Conservation (phyloP, 2,113 vertebrate species). For the Excalfactoria chinensis region DNA sequence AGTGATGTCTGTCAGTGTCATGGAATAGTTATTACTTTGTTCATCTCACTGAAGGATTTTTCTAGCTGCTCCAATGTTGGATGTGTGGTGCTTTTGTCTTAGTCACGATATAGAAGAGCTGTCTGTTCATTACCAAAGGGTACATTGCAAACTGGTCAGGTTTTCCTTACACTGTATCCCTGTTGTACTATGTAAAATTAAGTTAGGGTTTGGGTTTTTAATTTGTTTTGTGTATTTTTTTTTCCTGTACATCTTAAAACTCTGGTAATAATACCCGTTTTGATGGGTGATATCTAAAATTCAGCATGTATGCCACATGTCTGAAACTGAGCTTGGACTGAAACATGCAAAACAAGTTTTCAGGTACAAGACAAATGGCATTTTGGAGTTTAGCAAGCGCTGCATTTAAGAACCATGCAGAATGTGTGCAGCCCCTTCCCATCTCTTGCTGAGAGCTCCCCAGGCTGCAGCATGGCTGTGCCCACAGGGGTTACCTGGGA, state of each 20-base stretch:
- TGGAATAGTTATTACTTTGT: not conserved
- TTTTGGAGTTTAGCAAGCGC: not conserved
- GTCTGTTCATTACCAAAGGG: accelerated
- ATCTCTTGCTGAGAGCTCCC: not conserved
- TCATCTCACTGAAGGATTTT: not conserved
- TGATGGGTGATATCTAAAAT: not conserved
- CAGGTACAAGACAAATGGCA: not conserved
- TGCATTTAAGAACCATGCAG: not conserved
- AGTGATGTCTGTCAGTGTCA: not conserved
- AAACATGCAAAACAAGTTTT: not conserved
- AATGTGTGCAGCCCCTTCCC: not conserved
- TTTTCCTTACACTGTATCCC: not conserved
- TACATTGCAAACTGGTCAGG: not conserved
- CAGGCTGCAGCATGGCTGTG: not conserved
- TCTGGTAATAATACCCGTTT: not conserved
- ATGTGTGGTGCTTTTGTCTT: not conserved
- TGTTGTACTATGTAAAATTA: not conserved
- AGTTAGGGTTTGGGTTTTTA: not conserved
- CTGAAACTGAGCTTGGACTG: not conserved
- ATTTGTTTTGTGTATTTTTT: not conserved
- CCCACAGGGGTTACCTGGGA: slow-evolving; percentile 28
- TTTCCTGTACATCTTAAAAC: not conserved
- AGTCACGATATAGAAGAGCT: not conserved
- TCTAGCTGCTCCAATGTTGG: not conserved
- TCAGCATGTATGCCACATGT: not conserved